A percentile compares a stretch with the other conserved stretches of the same genome.
phyloP scores from a whole-genome alignment of 2,888 invertebrate genomes.

The Heliconius hortense region DNA sequence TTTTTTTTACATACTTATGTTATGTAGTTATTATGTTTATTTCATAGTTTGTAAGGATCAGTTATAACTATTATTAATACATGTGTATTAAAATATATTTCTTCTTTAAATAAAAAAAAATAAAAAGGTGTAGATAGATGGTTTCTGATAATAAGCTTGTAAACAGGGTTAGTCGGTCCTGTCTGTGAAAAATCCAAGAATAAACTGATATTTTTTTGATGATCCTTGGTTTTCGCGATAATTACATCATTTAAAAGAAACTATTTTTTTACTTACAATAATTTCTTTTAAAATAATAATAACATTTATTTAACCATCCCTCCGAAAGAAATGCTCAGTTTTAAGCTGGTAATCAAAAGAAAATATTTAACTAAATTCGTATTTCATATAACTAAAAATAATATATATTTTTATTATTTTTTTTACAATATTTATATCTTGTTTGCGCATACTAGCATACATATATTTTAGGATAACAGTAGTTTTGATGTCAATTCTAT shows the following conservation, averaged over 20 bases:
- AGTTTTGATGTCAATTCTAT: not conserved
- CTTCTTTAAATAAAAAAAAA: not conserved
- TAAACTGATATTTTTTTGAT: not conserved
- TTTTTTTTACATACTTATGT: not conserved
- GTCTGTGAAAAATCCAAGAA: not conserved
- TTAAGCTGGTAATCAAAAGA: not conserved
- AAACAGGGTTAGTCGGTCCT: not conserved
- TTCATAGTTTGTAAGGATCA: not conserved
- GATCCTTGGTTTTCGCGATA: not conserved
- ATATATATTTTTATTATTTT: too few species aligned
- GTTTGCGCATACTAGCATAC: too few species aligned
- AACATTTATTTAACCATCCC: not conserved
- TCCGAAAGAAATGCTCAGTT: slow-evolving; percentile 12
- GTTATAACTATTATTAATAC: not conserved
- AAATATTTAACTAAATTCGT: not conserved
- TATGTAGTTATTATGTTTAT: not conserved
- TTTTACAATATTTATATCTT: too few species aligned
- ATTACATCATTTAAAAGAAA: not conserved
- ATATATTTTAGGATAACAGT: not conserved
- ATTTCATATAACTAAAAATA: not conserved
- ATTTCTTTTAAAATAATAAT: not conserved
- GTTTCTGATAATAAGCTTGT: not conserved
- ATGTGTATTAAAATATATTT: not conserved
- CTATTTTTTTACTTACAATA: not conserved
- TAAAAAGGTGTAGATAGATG: not conserved